Percentiles rank a stretch among this genome's conserved stretches.
These are phyloP conservation scores for Tribolium castaneum DNA, from an alignment of 1,140 invertebrate species.

Conservation along the genomic window DNA sequence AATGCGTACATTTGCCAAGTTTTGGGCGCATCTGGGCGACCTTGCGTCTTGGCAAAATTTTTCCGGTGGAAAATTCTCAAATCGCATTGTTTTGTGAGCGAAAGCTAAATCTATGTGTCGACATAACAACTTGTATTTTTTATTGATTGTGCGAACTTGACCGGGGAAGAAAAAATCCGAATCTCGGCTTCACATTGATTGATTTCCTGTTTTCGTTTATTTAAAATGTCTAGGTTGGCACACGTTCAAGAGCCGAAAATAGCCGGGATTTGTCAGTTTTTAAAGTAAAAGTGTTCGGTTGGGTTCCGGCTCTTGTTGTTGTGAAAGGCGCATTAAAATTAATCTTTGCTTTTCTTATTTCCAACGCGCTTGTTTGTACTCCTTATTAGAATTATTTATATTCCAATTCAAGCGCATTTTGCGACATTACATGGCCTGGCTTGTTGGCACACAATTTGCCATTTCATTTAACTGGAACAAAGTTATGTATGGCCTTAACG, in stretches of 20 bases:
- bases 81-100: not conserved
- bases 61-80: not conserved
- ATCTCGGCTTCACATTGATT: not conserved
- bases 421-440: not conserved
- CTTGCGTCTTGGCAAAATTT: not conserved
- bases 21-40: not conserved
- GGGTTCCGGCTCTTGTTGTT: not conserved
- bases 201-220: constrained; percentile 23
- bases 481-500: not conserved
- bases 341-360: not conserved
- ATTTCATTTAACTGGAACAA: not conserved
- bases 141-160: not conserved
- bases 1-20: not conserved
- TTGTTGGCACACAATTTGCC: not conserved
- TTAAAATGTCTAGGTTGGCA: not conserved
- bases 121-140: not conserved
- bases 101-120: not conserved
- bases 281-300: not conserved
- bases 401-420: constrained; percentile 5
- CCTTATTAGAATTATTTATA: constrained; percentile 19
- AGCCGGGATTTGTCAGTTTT: not conserved
- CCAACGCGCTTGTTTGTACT: constrained; percentile 4
- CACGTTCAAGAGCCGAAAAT: not conserved
- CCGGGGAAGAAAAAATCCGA: not conserved
- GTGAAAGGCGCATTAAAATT: not conserved